Percentiles rank a stretch among this genome's conserved stretches.
Evolutionary conservation across 2,113 vertebrate genomes (phyloP).

Genomic region (Drymodes brunneopygia): DNA sequence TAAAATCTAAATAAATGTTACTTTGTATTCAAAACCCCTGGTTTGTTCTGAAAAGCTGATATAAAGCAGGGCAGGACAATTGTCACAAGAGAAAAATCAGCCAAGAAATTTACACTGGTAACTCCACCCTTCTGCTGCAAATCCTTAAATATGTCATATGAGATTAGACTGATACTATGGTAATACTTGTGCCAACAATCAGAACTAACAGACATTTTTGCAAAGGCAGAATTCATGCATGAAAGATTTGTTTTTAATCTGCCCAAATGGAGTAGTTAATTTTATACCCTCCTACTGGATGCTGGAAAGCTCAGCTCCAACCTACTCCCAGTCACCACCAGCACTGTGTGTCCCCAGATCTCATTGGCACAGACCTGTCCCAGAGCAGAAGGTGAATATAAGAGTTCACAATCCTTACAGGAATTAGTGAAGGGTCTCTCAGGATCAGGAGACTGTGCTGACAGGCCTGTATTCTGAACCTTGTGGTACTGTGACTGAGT

Average conservation of each 20-base stretch:
- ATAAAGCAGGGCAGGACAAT: neutral
- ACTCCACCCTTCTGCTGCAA: constrained; percentile 8
- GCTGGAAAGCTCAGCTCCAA: neutral
- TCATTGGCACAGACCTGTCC: neutral
- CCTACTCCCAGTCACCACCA: neutral
- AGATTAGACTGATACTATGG: neutral
- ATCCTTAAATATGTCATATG: neutral
- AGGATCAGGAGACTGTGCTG: neutral
- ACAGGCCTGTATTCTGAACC: neutral
- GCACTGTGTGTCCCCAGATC: neutral
- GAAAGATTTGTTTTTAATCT: neutral
- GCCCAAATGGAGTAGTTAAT: neutral
- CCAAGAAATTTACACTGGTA: neutral
- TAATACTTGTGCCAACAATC: neutral
- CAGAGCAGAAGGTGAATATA: neutral
- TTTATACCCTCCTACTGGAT: neutral
- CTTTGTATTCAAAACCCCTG: neutral
- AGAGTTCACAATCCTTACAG: neutral
- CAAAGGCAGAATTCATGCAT: neutral
- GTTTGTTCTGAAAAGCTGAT: neutral
- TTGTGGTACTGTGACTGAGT: neutral
- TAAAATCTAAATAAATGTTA: neutral
- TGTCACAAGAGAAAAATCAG: neutral
- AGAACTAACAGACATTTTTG: neutral
- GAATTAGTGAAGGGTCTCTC: neutral